Conservation (phyloP, 2,113 vertebrate species). For the Dendrocopos noguchii region DNA sequence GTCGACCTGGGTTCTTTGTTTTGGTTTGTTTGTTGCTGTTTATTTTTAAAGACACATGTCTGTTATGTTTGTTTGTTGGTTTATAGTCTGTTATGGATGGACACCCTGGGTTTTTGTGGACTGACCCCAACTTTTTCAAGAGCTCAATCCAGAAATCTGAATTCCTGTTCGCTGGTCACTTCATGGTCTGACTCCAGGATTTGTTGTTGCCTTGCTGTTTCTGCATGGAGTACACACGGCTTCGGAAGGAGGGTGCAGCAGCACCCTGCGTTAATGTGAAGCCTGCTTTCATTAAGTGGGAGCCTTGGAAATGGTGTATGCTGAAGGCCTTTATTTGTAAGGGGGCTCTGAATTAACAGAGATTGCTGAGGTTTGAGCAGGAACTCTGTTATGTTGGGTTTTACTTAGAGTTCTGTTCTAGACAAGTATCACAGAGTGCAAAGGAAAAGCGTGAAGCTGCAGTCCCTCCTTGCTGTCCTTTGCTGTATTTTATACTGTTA, state of each 20-base stretch:
- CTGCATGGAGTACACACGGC: constrained; percentile 5
- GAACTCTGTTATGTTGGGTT: background rate
- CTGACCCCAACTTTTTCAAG: constrained; percentile 47
- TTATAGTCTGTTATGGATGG: constrained; percentile 30
- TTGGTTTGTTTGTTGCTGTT: background rate
- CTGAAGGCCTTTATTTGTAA: background rate
- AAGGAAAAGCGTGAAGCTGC: background rate
- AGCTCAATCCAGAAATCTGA: constrained; percentile 11
- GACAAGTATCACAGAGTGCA: background rate
- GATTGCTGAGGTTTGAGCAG: background rate
- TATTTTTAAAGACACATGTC: background rate
- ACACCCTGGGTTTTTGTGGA: constrained; percentile 17
- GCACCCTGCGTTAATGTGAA: background rate
- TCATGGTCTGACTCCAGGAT: background rate
- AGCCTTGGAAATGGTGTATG: background rate
- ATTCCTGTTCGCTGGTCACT: background rate
- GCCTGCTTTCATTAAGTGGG: constrained; percentile 11
- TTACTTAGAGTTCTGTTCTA: background rate
- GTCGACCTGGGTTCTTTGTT: background rate
- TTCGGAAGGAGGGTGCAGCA: constrained; percentile 27
- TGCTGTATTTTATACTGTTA: background rate
- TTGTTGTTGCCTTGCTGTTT: constrained; percentile 26
- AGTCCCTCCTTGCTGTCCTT: background rate
- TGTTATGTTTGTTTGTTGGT: constrained; percentile 23
- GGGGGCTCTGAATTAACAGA: background rate